A percentile compares a stretch with the other conserved stretches of the same genome.
These are phyloP conservation scores for Andrena flavipes DNA, from an alignment of 2,888 invertebrate species.

Conservation along the genomic window DNA sequence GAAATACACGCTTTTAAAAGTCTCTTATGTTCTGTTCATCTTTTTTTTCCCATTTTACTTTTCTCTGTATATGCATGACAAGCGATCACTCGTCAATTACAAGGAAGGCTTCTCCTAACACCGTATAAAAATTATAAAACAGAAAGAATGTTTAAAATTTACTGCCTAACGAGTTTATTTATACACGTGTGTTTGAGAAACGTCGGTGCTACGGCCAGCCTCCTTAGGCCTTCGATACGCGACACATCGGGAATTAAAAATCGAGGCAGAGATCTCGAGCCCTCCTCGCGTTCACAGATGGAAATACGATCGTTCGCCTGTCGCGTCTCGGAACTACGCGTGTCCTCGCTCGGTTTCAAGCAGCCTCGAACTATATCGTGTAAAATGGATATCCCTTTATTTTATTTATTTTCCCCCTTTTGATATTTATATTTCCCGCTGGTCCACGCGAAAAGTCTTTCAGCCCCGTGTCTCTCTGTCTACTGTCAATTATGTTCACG, in stretches of 20 bases:
- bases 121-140: constrained; percentile 82
- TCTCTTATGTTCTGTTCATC: constrained; percentile 64
- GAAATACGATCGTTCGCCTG: constrained; percentile 26
- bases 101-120: constrained; percentile 74
- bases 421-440: constrained; percentile 55
- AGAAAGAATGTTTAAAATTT: constrained; percentile 76
- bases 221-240: constrained; percentile 77
- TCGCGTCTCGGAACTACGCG: constrained; percentile 31
- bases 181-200: constrained; percentile 73
- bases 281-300: constrained; percentile 31
- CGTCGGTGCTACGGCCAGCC: constrained; percentile 74
- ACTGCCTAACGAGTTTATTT: constrained; percentile 76
- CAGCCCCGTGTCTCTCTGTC: constrained; percentile 41
- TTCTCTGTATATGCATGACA: constrained; percentile 59
- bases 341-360: constrained; percentile 50
- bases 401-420: constrained; percentile 4
- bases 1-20: constrained; percentile 72
- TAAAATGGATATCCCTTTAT: constrained; percentile 48
- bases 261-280: constrained; percentile 26
- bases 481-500: constrained; percentile 40
- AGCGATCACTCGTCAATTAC: constrained; percentile 59
- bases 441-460: constrained; percentile 59
- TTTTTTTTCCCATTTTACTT: constrained; percentile 9
- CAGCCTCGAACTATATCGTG: constrained; percentile 44
- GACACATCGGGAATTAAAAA: constrained; percentile 62